Evolutionary conservation across 1,140 invertebrate genomes (phyloP), one percentile per base, ranked within the genome.

Genomic region (Sitodiplosis mosellana): DNA sequence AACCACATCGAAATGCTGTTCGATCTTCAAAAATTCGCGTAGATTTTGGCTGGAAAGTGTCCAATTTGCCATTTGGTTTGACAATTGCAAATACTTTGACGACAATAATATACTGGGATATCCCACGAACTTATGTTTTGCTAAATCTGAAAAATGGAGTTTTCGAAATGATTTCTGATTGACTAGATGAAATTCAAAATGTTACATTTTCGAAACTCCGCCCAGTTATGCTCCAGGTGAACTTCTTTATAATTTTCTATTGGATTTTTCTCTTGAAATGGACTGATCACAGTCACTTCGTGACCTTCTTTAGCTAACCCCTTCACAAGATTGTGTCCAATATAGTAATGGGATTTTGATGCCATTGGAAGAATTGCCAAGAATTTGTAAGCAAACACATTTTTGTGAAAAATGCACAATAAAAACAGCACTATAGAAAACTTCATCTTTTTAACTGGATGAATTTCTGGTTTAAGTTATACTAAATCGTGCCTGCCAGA

Each of bases 241-340:
- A 63, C 53, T 17, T 63, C 60, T 4, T 52, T 49, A 42, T 60
- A 61, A 46, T 63, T 63, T 22, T 51, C 45, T 0, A 61, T 20
- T 3, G 55, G 51, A n/a, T 55, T 50, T 46, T 71, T 59, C 47
- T 66, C 57, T 44, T 74, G 72, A 55, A 80, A 83, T 48, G 75
- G 71, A 45, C 72, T 80, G 2, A 83, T 55, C 1, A 81, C 71
- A 5, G 79, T 82, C 2, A 87, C 53, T 8, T 82, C 63, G 53
- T 85, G 79, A 21, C 78, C 79, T 21, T 73, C 68, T 27, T 60
- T 64, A 0, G 73, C 74, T 15, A n/a, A n/a, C n/a, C n/a, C n/a
- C n/a, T n/a, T n/a, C n/a, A n/a, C n/a, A n/a, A n/a, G n/a, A 87
- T n/a, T n/a, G n/a, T n/a, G n/a, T n/a, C n/a, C n/a, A n/a, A n/a